phyloP scores from a whole-genome alignment of 2,113 vertebrate genomes.

The Menura novaehollandiae region DNA sequence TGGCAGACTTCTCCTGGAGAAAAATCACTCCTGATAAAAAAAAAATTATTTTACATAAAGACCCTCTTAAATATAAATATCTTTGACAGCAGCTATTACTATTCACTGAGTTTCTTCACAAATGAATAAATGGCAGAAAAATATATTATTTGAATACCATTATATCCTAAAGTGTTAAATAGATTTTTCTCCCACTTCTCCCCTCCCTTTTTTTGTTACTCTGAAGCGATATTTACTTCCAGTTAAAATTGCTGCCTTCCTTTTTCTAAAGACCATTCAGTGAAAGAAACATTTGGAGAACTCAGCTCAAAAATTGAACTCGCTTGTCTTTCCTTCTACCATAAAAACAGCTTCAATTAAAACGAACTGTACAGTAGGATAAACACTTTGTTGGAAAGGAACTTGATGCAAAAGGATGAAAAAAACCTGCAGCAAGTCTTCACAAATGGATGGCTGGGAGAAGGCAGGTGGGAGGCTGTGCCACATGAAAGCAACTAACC shows the following conservation, averaged over 20 bases:
- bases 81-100: constrained; percentile 78
- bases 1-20: constrained; percentile 69
- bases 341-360: neutral
- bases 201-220: constrained; percentile 44
- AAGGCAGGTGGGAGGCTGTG: constrained; percentile 54
- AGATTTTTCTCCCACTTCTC: constrained; percentile 31
- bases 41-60: constrained; percentile 71
- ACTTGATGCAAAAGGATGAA: neutral
- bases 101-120: constrained; percentile 69
- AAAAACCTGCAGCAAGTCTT: neutral
- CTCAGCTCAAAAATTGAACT: constrained; percentile 21
- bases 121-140: constrained; percentile 75
- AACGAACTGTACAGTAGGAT: neutral
- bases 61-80: constrained; percentile 79
- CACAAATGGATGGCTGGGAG: neutral
- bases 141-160: constrained; percentile 71
- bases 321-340: neutral
- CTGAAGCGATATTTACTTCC: constrained; percentile 49
- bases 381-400: neutral
- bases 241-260: constrained; percentile 53
- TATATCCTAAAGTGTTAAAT: constrained; percentile 73
- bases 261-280: constrained; percentile 13
- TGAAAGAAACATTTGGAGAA: constrained; percentile 40
- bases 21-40: constrained; percentile 71
- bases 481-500: constrained; percentile 35